Base-by-base conservation (phyloP, 2,113 vertebrate species). In the Telmatochromis sp. region DNA sequence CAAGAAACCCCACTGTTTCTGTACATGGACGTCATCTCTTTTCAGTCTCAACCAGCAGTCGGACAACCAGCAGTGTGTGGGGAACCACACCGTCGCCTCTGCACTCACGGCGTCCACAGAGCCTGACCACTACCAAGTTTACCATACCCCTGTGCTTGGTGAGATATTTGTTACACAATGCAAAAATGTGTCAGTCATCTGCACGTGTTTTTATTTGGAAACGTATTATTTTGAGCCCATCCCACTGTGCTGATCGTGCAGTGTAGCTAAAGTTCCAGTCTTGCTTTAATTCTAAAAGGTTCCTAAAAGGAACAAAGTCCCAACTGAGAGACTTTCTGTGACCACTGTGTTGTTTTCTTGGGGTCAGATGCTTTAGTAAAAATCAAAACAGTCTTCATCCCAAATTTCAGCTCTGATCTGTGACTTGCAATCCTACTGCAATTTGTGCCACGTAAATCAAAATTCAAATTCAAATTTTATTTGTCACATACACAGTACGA, bases 141-240 rank as follows among this genome's bases (percentile, higher is more conserved):
- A 99, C 28, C 98, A 99, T 95, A 99, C 98, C 0, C 98, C 98
- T 0, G 97, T 99, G 86, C 97, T 98, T 93, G 98, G 98, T 99
- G 95, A 94, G 94, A 78, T 23, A 51, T 54, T 47, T 57, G 4
- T 45, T 10, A 14, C 12, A n/a, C 7, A 37, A 1, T 33, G 3
- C 13, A 42, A 26, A 14, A 50, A n/a, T 6, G 9, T 28, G 35
- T 73, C 19, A 33, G 37, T 83, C 15, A 21, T 19, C 28, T 73
- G 50, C n/a, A 28, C 4, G 11, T 3, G 45, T 3, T 65, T n/a
- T 65, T 37, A 35, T 65, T 65, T 47, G 40, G 19, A 47, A 78
- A 4, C 1, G 9, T 7, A 8, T 17, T 37, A 15, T 82, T 89
- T 89, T 9, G 28, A 80, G 71, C 37, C 80, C 5, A 4, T 11